A percentile compares a stretch with the other conserved stretches of the same genome.
Conservation (phyloP, 2,888 invertebrate genomes). For the Netelia virgata region DNA sequence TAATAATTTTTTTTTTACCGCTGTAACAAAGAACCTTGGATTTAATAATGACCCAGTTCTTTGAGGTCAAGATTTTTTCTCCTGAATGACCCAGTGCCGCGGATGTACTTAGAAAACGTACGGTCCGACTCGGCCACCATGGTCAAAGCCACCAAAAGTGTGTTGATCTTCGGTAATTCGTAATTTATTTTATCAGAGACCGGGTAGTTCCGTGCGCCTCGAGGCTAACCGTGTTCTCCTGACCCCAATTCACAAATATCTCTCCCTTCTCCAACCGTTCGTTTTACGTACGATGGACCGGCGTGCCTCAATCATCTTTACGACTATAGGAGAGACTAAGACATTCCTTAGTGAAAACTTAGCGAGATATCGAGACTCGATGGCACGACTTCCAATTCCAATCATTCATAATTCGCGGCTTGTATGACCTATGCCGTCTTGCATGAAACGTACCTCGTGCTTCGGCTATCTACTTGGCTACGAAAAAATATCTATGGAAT, state of each 20-base stretch:
- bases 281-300: slow-evolving; percentile 22
- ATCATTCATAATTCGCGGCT: slow-evolving; percentile 56
- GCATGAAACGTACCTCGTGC: background rate
- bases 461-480: slow-evolving; percentile 9
- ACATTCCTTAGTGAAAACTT: slow-evolving; percentile 43
- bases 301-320: slow-evolving; percentile 56
- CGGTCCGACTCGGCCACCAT: slow-evolving; percentile 12
- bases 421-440: slow-evolving; percentile 8
- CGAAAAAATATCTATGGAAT: background rate
- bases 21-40: background rate
- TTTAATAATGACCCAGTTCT: background rate
- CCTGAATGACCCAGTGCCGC: background rate
- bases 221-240: slow-evolving; percentile 71
- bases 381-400: slow-evolving; percentile 44
- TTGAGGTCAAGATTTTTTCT: slow-evolving; percentile 7
- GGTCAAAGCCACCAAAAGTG: slow-evolving; percentile 63
- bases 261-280: slow-evolving; percentile 46
- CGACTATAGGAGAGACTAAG: slow-evolving; percentile 6
- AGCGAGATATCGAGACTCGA: slow-evolving; percentile 4
- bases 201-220: slow-evolving; percentile 64
- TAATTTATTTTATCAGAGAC: slow-evolving; percentile 71
- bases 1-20: background rate
- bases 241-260: slow-evolving; percentile 72
- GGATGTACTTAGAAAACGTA: slow-evolving; percentile 32
- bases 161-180: slow-evolving; percentile 70